Percentiles rank a stretch among this genome's conserved stretches.
Conservation (phyloP, 2,888 invertebrate genomes). For the Stenodema calcarata region DNA sequence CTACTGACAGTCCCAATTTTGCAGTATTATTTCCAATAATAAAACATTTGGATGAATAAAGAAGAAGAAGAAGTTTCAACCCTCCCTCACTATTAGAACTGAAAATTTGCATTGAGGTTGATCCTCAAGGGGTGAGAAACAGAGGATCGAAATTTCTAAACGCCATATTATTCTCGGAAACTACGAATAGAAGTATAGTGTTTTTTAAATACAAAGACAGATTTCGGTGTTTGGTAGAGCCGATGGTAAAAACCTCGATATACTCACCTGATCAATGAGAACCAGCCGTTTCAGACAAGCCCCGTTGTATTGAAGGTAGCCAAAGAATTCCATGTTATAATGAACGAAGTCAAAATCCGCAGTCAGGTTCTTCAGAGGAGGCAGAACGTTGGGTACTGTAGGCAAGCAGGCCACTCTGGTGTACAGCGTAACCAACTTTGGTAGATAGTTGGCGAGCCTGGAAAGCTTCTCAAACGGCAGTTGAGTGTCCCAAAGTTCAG, state of each 20-base stretch:
- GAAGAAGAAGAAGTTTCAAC: too few relatives aligned
- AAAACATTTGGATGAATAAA: too few relatives aligned
- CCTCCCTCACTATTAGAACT: too few relatives aligned
- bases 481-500: conserved; percentile 59
- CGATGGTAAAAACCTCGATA: neutral
- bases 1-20: too few relatives aligned
- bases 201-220: too few relatives aligned
- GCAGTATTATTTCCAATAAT: too few relatives aligned
- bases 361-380: conserved; percentile 57
- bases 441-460: conserved; percentile 55
- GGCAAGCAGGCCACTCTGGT: conserved; percentile 56
- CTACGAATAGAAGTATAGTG: too few relatives aligned
- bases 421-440: conserved; percentile 56
- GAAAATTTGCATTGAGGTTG: too few relatives aligned
- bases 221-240: too few relatives aligned
- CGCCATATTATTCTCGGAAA: too few relatives aligned
- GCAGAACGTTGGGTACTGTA: conserved; percentile 50
- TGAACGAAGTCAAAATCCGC: conserved; percentile 58
- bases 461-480: conserved; percentile 58
- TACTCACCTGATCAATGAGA: conserved; percentile 58
- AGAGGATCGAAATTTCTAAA: too few relatives aligned
- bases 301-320: conserved; percentile 56
- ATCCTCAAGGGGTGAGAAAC: too few relatives aligned
- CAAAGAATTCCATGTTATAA: conserved; percentile 54
- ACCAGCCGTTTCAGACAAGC: conserved; percentile 55